These are phyloP conservation scores for Acyrthosiphon pisum DNA, from an alignment of 1,140 invertebrate species.

Conservation along the genomic window DNA sequence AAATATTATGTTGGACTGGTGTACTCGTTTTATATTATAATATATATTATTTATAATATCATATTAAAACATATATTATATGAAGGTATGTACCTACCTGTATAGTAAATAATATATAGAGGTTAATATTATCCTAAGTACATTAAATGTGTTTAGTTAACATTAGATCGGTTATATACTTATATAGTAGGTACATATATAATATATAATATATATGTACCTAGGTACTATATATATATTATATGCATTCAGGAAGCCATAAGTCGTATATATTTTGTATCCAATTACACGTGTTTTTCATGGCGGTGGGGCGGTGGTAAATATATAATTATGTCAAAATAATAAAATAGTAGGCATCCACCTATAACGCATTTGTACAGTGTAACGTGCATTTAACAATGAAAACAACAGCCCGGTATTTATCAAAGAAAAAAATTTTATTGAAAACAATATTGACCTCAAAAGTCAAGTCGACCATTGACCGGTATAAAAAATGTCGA, in stretches of 20 bases:
- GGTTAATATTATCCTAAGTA: background rate
- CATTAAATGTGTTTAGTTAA: conserved; percentile 1
- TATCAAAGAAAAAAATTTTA: background rate
- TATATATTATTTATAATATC: background rate
- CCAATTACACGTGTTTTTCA: conserved; percentile 23
- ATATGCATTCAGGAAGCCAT: background rate
- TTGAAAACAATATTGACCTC: background rate
- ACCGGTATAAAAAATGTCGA: conserved; percentile 15
- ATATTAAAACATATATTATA: background rate
- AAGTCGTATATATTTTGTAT: background rate
- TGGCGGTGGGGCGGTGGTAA: background rate
- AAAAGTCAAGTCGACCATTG: background rate
- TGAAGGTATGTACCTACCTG: background rate
- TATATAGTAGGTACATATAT: background rate
- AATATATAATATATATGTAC: too few relatives aligned
- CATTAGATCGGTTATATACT: background rate
- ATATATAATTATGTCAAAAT: background rate
- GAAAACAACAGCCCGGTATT: background rate
- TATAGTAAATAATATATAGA: background rate
- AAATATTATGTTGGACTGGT: background rate
- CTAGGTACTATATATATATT: background rate
- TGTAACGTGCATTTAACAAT: background rate
- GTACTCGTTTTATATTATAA: background rate
- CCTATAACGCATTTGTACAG: background rate
- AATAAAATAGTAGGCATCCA: background rate